A percentile compares a stretch with the other conserved stretches of the same genome.
These are phyloP conservation scores for Cerastoderma edule DNA, from an alignment of 2,888 invertebrate genomes.

Conservation along the genomic window DNA sequence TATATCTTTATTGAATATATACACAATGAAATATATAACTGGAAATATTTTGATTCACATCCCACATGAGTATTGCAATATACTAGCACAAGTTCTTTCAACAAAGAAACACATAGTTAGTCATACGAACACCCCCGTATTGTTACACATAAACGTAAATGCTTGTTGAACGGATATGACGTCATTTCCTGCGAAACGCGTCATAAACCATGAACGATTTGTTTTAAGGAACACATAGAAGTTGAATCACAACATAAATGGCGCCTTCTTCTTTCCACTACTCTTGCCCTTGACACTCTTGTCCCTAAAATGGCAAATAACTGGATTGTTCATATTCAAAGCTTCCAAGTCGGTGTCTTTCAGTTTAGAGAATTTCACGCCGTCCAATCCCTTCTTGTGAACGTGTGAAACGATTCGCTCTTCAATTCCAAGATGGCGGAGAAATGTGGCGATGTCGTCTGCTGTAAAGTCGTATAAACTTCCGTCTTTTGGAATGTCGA, in stretches of 20 bases:
- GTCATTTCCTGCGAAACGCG: not conserved
- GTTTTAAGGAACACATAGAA: not conserved
- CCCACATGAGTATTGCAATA: too few relatives aligned
- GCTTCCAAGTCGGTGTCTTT: conserved; percentile 78
- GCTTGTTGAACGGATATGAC: not conserved
- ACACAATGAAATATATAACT: too few relatives aligned
- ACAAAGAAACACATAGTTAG: too few relatives aligned
- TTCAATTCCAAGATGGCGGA: conserved; percentile 74
- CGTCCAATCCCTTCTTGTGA: conserved; percentile 77
- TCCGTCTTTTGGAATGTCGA: conserved; percentile 78
- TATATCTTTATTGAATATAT: too few relatives aligned
- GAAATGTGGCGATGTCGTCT: conserved; percentile 79
- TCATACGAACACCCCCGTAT: too few relatives aligned
- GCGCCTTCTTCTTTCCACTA: conserved; percentile 60
- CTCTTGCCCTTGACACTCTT: conserved; percentile 56
- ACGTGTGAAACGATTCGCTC: conserved; percentile 74
- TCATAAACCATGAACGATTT: not conserved
- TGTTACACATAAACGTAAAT: too few relatives aligned
- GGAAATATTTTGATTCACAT: too few relatives aligned
- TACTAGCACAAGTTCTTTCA: too few relatives aligned
- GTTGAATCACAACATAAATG: conserved; percentile 66
- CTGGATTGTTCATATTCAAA: conserved; percentile 77
- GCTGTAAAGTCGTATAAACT: conserved; percentile 76
- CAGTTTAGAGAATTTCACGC: conserved; percentile 78
- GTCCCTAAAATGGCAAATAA: conserved; percentile 70